A percentile compares a stretch with the other conserved stretches of the same genome.
These are phyloP conservation scores for Camponotus fellah DNA, from an alignment of 2,888 invertebrate species.

Conservation along the genomic window DNA sequence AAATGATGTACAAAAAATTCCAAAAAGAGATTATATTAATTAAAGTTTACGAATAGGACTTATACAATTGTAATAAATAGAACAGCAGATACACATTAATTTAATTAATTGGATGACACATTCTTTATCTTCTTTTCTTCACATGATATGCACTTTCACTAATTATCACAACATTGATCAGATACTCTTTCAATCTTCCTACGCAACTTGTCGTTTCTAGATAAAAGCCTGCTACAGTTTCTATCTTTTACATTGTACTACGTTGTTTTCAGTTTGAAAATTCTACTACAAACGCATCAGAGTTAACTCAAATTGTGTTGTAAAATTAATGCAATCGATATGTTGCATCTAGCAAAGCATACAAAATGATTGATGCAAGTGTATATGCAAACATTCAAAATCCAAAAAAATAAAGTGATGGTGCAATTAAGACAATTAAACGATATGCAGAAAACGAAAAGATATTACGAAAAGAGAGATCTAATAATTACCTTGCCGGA, in stretches of 20 bases:
- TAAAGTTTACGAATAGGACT: neutral
- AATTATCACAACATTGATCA: constrained; percentile 23
- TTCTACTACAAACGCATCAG: neutral
- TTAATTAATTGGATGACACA: constrained; percentile 35
- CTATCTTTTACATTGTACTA: neutral
- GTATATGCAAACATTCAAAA: neutral
- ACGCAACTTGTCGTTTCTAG: constrained; percentile 7
- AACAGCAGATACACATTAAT: constrained; percentile 32
- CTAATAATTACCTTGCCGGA: neutral
- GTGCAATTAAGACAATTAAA: constrained; percentile 10
- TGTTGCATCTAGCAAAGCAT: constrained; percentile 5
- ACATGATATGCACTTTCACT: constrained; percentile 11
- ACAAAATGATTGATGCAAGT: constrained; percentile 2
- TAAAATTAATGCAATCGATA: neutral
- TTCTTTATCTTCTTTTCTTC: constrained; percentile 28
- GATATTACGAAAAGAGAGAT: neutral
- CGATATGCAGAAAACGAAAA: neutral
- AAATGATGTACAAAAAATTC: constrained; percentile 29
- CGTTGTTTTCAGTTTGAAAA: neutral
- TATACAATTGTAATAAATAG: neutral
- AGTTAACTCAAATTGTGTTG: neutral
- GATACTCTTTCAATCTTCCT: constrained; percentile 17
- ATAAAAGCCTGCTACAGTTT: constrained; percentile 31
- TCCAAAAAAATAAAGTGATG: neutral
- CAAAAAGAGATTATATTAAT: neutral